Base-by-base conservation (phyloP, 2,888 invertebrate genomes). In the Halictus quadricinctus region DNA sequence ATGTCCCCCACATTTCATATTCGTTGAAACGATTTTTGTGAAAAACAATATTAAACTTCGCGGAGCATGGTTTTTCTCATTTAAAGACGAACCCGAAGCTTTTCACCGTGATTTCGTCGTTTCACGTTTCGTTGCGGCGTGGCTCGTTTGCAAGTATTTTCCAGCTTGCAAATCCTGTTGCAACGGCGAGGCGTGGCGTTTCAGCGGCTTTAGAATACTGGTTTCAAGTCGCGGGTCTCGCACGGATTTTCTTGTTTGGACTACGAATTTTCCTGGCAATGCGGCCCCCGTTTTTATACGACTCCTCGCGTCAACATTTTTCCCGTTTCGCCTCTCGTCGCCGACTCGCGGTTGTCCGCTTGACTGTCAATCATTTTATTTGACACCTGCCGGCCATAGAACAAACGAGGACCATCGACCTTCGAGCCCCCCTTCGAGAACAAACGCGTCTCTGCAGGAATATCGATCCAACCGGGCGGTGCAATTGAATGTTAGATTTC, bases 331-430 rank as follows among this genome's bases (percentile, higher is more conserved):
- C 72, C 36, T 29, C 43, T 50, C 58, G 3, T n/a, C 36, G 29
- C 36, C 72, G 29, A n/a, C 60, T 66, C 15, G 12, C 58, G 36
- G 64, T 72, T 64, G 72, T 70, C 72, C 66, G 75, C 13, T 60
- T 46, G 66, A 70, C 43, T 79, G 85, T 85, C 81, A 58, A 85
- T 85, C 86, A 85, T 85, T 86, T 85, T 76, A 70, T 74, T 74
- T 58, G 81, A 81, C 86, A 74, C 48, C 73, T 36, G 78, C 25
- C 81, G 36, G 54, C 41, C 69, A 69, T 69, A 41, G 76, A 72
- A 85, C 81, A 78, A 85, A 85, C 81, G 64, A 81, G 75, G 75
- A 48, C 58, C 79, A 77, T 74, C 48, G 43, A 46, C n/a, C 48
- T 29, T 15, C 46, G 78, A 83, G 29, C 58, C 75, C 25, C 21